Evolutionary conservation across 2,113 vertebrate genomes (phyloP).

Genomic region (Tiliqua scincoides): DNA sequence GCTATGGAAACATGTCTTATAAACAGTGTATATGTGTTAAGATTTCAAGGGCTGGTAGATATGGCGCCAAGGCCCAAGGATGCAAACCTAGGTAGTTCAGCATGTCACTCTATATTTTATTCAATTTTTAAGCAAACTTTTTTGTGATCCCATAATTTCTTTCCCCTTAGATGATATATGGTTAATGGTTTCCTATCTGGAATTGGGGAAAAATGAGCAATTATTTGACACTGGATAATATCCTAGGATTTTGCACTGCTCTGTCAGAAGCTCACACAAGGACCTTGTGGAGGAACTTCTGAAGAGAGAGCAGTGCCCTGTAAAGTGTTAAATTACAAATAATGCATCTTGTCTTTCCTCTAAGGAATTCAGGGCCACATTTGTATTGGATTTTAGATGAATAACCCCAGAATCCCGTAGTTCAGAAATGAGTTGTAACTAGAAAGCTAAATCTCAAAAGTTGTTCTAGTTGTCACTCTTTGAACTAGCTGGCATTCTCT

Average conservation of each 20-base stretch:
- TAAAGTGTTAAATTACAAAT: no score
- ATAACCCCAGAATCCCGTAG: background rate
- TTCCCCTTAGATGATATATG: background rate
- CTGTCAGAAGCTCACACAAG: no score
- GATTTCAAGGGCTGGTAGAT: background rate
- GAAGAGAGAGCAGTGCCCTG: no score
- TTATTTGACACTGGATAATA: no score
- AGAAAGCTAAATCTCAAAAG: background rate
- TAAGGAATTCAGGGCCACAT: background rate
- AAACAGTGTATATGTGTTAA: background rate
- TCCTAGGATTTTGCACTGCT: no score
- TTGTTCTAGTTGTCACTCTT: constrained; percentile 2
- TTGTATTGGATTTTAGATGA: background rate
- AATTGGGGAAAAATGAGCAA: no score
- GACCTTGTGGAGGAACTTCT: no score
- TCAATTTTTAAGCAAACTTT: background rate
- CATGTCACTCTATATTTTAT: background rate
- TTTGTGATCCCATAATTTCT: background rate
- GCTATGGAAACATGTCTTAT: background rate
- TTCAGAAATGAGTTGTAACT: background rate
- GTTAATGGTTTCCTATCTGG: no score
- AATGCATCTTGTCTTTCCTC: background rate
- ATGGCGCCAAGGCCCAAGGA: background rate
- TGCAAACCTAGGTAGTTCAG: background rate
- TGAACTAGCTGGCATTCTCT: background rate